A percentile compares a stretch with the other conserved stretches of the same genome.
Conservation (phyloP, 1,140 invertebrate genomes). For the Centruroides sculpturatus region DNA sequence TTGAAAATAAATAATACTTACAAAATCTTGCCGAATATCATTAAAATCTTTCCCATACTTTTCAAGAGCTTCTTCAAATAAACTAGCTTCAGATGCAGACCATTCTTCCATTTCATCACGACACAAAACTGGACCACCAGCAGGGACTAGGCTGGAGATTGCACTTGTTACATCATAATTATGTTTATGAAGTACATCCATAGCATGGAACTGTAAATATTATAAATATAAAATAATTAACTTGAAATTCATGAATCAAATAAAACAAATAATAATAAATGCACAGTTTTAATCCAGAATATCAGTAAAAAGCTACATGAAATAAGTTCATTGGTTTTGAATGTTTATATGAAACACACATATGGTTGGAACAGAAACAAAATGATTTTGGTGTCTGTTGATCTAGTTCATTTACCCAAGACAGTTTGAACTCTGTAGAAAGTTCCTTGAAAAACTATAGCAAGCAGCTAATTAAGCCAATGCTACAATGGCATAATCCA, state of each 20-base stretch:
- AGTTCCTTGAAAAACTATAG: no score
- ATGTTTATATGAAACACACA: no score
- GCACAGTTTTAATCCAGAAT: no score
- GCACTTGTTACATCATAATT: slow-evolving; percentile 80
- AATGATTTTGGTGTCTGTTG: no score
- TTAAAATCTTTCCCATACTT: slow-evolving; percentile 99
- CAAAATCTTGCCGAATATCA: slow-evolving; percentile 95
- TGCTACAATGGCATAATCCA: no score
- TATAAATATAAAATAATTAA: slow-evolving; percentile 13
- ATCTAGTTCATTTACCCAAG: no score
- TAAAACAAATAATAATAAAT: no score
- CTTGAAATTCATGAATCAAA: not conserved
- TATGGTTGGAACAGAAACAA: no score
- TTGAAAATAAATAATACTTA: slow-evolving; percentile 39
- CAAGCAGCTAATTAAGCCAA: no score
- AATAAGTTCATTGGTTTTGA: no score
- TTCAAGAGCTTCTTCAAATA: slow-evolving; percentile 95
- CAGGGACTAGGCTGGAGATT: slow-evolving; percentile 83
- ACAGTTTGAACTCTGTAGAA: no score
- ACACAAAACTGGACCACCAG: slow-evolving; percentile 88
- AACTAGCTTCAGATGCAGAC: slow-evolving; percentile 96
- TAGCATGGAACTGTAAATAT: slow-evolving; percentile 74
- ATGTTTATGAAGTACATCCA: slow-evolving; percentile 92
- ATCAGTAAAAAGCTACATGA: no score
- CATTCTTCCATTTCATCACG: slow-evolving; percentile 99